Evolutionary conservation across 1,140 invertebrate species (phyloP), one percentile per base, ranked within the genome.

Genomic region (Fopius arisanus): DNA sequence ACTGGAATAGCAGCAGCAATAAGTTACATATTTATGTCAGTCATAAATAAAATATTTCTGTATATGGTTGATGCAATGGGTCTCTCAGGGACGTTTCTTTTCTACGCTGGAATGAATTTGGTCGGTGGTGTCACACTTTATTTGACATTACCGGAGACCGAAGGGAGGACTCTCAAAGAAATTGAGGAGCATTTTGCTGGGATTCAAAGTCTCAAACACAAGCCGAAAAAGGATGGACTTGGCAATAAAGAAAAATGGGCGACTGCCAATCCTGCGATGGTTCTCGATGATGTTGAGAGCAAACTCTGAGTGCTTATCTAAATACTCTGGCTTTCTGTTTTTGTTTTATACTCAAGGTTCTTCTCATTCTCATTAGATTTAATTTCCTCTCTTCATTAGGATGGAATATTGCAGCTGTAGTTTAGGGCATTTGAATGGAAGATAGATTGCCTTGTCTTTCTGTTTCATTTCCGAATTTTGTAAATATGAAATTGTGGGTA

Each of bases 101-200:
- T 94, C 51, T 91, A 95, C 80, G 92, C 90, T 0, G 81, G 88
- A 9, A 89, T 92, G 73, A 88, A 93, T 40, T 91, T 96, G 67
- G 67, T 91, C 3, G 92, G 93, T 3, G 83, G 91, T 6, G 66
- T 90, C 2, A 79, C 88, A 0, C 78, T 92, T 1, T 92, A 90
- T 74, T 90, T 90, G 59, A 82, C 87, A 4, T 75, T 90, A 51
- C 95, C 94, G 1, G 95, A 97, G 89, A 97, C 96, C 0, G 96
- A 97, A 84, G 94, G 94, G 0, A 92, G 93, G 80, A 92, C 92
- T 0, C 84, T 96, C 3, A 90, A 92, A 75, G 94, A 97, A 84
- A 92, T 93, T 31, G 81, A 87, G 75, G 91, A 92, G 31, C 92
- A 94, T 78, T 94, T 91, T 75, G 90, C 91, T 0, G 91, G 91